Evolutionary conservation across 2,797 vertebrate genomes (phyloP).

Genomic region (Cossypha polioptera): DNA sequence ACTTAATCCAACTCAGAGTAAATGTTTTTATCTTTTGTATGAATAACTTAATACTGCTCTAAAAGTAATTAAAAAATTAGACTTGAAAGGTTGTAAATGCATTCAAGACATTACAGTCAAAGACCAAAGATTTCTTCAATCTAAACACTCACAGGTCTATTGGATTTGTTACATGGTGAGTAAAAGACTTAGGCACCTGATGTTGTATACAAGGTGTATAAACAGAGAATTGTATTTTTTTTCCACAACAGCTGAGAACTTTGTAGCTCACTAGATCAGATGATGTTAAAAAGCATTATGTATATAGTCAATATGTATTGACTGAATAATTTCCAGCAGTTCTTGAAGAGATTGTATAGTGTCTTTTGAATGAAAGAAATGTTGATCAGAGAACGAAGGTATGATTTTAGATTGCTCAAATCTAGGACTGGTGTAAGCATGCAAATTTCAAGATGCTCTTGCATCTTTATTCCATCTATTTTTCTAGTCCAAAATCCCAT

Average conservation of each 20-base stretch:
- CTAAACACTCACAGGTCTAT: not conserved
- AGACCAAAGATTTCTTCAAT: not conserved
- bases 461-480: not conserved
- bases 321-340: not conserved
- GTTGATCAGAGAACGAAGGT: not conserved
- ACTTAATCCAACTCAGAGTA: not conserved
- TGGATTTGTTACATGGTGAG: not conserved
- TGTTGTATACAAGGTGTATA: not conserved
- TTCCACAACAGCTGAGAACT: not conserved
- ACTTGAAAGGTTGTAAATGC: not conserved
- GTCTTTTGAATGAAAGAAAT: not conserved
- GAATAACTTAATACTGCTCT: not conserved
- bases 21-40: not conserved
- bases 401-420: not conserved
- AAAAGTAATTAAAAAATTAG: not conserved
- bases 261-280: not conserved
- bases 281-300: not conserved
- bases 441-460: not conserved
- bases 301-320: not conserved
- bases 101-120: not conserved
- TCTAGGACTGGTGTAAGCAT: not conserved
- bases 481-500: not conserved
- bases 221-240: not conserved
- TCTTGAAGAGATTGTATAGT: not conserved
- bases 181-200: not conserved